Evolutionary conservation across 2,113 vertebrate species (phyloP), one percentile per base, ranked within the genome.

Genomic region (Ptilonorhynchus violaceus): DNA sequence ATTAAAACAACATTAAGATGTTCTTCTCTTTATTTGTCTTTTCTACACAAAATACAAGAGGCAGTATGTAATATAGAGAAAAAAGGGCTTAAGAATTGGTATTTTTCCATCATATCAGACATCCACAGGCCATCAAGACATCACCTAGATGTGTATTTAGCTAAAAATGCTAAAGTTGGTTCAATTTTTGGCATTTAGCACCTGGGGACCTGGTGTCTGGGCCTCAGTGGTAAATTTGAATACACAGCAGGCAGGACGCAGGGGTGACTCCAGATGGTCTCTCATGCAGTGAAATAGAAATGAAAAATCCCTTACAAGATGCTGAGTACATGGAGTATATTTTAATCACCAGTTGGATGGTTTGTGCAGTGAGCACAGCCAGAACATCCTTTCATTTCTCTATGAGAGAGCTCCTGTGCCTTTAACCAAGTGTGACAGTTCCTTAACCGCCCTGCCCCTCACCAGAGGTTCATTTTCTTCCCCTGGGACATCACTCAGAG

Each of bases 401-500:
- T 31, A 0, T 23, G 46, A 88, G 74, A 56, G 69, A 56, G 50
- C 42, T 72, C 31, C 53, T 75, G 77, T 1, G 18, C 92, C 79
- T 87, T 80, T 96, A 95, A 96, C 80, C 0, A 0, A 7, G 2
- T 79, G 66, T 96, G 94, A 91, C 96, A 96, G 86, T 95, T 89
- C 88, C 73, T 95, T 94, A 93, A 88, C 64, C 1, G 0, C 76
- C 0, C 1, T 76, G 80, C 50, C 88, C 82, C 79, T 89, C 56
- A 22, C 58, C 69, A 92, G 92, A 94, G 86, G 78, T 93, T 95
- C 94, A 95, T 95, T 95, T 93, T 78, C 82, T 58, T 87, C 95
- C 91, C 94, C 82, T 62, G 90, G 92, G 94, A 93, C 92, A 85
- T 96, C 91, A 72, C 75, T 91, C 91, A 91, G 84, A 94, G 91